A percentile compares a stretch with the other conserved stretches of the same genome.
These are phyloP conservation scores for Astropecten irregularis DNA, from an alignment of 53 echinoderm and acorn worm genomes.

Conservation along the genomic window DNA sequence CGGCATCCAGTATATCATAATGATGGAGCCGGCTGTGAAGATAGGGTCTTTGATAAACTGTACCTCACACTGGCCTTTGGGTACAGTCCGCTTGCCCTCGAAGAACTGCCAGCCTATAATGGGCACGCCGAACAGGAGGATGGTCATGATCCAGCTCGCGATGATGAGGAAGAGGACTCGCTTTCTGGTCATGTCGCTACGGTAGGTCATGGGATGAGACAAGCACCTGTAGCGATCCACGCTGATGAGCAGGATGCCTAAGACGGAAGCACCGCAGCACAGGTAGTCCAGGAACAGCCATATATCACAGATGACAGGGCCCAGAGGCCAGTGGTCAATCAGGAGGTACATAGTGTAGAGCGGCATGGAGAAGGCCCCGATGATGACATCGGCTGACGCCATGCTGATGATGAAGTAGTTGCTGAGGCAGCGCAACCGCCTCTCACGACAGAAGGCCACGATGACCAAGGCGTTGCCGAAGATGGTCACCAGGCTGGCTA, in stretches of 20 bases:
- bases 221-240: conserved; percentile 83
- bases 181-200: conserved; percentile 78
- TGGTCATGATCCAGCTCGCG: conserved; percentile 73
- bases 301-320: conserved; percentile 79
- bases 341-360: conserved; percentile 87
- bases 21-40: conserved; percentile 87
- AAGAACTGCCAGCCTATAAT: conserved; percentile 95
- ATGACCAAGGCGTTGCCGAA: conserved; percentile 83
- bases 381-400: conserved; percentile 79
- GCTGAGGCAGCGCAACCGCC: conserved; percentile 71
- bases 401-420: conserved; percentile 93
- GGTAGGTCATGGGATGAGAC: conserved; percentile 86
- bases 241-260: conserved; percentile 90
- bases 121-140: conserved; percentile 80
- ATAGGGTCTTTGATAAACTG: conserved; percentile 81
- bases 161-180: conserved; percentile 75
- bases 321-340: conserved; percentile 82
- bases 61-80: conserved; percentile 65
- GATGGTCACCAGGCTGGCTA: conserved; percentile 76
- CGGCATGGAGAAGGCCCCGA: conserved; percentile 92
- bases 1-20: conserved; percentile 90
- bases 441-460: conserved; percentile 82
- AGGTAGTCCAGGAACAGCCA: conserved; percentile 91
- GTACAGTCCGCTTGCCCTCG: conserved; percentile 82
- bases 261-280: conserved; percentile 90